Base-by-base conservation (phyloP, 2,888 invertebrate species). In the Entomobrya multifasciata region DNA sequence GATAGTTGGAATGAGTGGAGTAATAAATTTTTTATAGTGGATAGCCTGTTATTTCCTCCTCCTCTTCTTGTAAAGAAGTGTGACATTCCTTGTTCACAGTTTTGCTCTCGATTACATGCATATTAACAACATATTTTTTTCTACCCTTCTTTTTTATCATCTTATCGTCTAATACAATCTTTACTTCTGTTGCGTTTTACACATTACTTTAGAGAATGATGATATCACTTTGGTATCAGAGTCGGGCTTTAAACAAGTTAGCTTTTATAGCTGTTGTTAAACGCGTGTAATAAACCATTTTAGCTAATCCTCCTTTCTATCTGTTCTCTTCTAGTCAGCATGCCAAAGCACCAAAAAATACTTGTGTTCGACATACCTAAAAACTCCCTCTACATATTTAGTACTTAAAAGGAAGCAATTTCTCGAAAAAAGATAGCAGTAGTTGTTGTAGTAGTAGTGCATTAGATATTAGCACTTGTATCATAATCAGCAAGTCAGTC, bases 91-190 rank as follows among this genome's bases (percentile, higher is more conserved):
- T 84, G 84, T 84, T 84, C 84, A 84, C 84, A 84, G 78, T 70
- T 84, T 84, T 84, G 55, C 84, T 84, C 78, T 84, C 78, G 76
- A 84, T 84, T 84, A 84, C 84, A 84, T 55, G 77, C 84, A 84
- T 84, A 84, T 65, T 84, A 84, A 70, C 76, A 74, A 62, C 62
- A 27, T 62, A 30, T 36, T 55, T 47, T 55, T 17, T 30, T 49
- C 17, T 36, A 1, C 30, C 52, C 52, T 41, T 70, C 67, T 41
- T 70, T 20, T 17, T 8, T n/a, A 41, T 41, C 44, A 36, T 41
- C 36, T n/a, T n/a, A 49, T 49, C 49, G n/a, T 13, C 36, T 8
- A 36, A 36, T 36, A 36, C 36, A 36, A 36, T 36, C 36, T 36
- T 36, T 6, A 6, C 36, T 8, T 36, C 36, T 36, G 36, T 8